These are phyloP conservation scores for Arremon aurantiirostris DNA, from an alignment of 2,797 vertebrate genomes.

Conservation along the genomic window DNA sequence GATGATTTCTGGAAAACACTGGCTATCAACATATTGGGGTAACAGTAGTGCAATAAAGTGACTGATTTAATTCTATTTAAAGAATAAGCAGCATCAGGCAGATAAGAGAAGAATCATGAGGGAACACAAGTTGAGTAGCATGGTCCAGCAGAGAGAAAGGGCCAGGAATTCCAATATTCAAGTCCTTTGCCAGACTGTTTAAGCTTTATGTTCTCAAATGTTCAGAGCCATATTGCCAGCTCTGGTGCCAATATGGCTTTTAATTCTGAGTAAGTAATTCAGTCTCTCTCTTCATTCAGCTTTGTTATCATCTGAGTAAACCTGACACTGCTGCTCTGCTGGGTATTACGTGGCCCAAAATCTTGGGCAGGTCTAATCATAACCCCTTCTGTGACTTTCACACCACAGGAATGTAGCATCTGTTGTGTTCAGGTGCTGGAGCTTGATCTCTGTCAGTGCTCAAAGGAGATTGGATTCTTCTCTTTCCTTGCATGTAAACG, in stretches of 20 bases:
- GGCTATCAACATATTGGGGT: neutral
- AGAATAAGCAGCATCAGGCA: neutral
- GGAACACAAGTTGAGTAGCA: neutral
- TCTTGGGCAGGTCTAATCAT: neutral
- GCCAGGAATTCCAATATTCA: neutral
- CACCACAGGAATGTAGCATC: neutral
- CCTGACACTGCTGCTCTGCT: neutral
- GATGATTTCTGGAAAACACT: neutral
- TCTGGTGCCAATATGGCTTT: neutral
- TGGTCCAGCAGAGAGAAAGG: neutral
- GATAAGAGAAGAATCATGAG: neutral
- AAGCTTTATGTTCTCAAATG: neutral
- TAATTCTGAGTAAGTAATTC: conserved; percentile 9
- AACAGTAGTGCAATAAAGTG: neutral
- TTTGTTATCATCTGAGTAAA: neutral
- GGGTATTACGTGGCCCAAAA: neutral
- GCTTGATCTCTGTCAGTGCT: neutral
- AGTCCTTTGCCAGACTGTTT: neutral
- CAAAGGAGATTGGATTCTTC: neutral
- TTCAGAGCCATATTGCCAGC: neutral
- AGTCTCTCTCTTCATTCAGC: neutral
- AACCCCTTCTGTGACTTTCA: neutral
- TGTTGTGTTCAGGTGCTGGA: neutral
- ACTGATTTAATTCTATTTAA: neutral
- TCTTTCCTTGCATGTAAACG: neutral